phyloP scores from a whole-genome alignment of 92 coral and sea anemone species.

The Pocillopora meandrina region DNA sequence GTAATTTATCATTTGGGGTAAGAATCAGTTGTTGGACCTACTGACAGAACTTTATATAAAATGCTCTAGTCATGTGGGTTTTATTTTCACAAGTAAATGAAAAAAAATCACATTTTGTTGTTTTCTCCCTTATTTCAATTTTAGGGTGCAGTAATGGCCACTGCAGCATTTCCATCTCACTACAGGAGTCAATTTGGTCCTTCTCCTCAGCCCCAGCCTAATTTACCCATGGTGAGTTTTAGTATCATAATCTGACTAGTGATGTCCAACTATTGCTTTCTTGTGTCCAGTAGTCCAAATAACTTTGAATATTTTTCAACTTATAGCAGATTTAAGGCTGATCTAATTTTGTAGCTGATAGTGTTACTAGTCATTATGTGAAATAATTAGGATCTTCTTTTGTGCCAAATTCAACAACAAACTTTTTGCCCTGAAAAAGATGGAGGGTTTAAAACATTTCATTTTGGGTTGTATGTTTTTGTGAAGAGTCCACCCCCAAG shows the following conservation, averaged over 20 bases:
- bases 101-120: too few species aligned
- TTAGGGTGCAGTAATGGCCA: constrained; percentile 90
- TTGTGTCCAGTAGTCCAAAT: too few species aligned
- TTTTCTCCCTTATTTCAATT: background rate
- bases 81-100: background rate
- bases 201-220: constrained; percentile 59
- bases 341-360: too few species aligned
- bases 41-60: background rate
- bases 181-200: constrained; percentile 65
- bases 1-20: constrained; percentile 66
- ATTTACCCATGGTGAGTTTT: constrained; percentile 53
- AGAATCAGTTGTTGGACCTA: constrained; percentile 5
- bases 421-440: too few species aligned
- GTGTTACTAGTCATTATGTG: too few species aligned
- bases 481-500: constrained; percentile 23
- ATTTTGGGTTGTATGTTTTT: too few species aligned
- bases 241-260: background rate
- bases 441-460: too few species aligned
- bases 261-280: background rate
- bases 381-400: too few species aligned
- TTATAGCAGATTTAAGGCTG: too few species aligned
- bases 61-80: background rate
- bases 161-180: constrained; percentile 76
- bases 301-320: too few species aligned
- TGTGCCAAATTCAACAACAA: too few species aligned